Conservation (phyloP, 2,888 invertebrate species). For the Phengaris arion region DNA sequence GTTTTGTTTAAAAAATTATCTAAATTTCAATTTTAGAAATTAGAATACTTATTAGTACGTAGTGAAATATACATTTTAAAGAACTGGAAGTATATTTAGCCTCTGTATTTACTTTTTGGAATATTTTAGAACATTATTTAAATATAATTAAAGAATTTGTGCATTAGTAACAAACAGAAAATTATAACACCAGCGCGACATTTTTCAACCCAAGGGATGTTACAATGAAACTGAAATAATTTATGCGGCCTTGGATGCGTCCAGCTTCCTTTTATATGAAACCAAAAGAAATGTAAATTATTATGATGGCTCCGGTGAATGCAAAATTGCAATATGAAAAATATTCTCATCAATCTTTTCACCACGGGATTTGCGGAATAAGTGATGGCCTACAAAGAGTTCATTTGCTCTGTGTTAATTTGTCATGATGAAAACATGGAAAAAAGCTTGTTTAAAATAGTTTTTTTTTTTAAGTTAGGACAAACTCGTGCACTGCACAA, state of each 20-base stretch:
- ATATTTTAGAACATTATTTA: too few species aligned
- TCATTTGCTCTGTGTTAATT: not conserved
- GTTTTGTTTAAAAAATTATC: too few species aligned
- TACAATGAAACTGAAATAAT: constrained; percentile 2
- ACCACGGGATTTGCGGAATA: not conserved
- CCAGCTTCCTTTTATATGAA: not conserved
- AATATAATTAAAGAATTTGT: too few species aligned
- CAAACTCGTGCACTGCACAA: not conserved
- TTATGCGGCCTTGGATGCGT: constrained; percentile 5
- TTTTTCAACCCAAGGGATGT: not conserved
- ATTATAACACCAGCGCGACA: too few species aligned
- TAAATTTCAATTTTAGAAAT: too few species aligned
- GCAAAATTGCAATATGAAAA: constrained; percentile 8
- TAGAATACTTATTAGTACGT: too few species aligned
- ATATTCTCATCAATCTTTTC: not conserved
- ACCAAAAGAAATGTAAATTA: constrained; percentile 18
- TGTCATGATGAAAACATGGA: not conserved
- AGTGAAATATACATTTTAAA: too few species aligned
- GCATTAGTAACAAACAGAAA: too few species aligned
- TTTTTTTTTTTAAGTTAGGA: not conserved
- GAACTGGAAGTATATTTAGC: too few species aligned
- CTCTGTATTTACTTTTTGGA: too few species aligned
- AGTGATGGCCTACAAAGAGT: not conserved
- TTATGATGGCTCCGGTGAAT: constrained; percentile 5
- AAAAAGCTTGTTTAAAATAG: not conserved